Evolutionary conservation across 2,113 vertebrate genomes (phyloP), one percentile per base, ranked within the genome.

Genomic region (Gymnogyps californianus): DNA sequence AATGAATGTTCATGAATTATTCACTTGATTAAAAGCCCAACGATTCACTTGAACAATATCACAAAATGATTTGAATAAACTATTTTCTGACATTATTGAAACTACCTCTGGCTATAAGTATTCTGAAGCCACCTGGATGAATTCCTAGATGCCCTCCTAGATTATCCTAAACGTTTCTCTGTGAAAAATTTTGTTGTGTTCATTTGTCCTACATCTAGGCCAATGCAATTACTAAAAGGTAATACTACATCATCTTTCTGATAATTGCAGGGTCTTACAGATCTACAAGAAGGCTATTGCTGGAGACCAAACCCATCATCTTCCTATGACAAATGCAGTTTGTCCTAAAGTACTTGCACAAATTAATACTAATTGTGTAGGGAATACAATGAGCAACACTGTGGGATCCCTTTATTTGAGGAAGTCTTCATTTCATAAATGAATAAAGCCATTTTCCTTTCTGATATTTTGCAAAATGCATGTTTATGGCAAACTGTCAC

Each of bases 401-500:
- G 20, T 61, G 28, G 44, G 32, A 89, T 87, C 40, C 47, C 15
- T 80, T 69, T 67, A 67, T n/a, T 46, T 75, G 49, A 97, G n/a
- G 17, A 85, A 87, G n/a, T 44, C 36, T 91, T 81, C 5, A 77
- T 47, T 84, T 77, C n/a, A 36, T n/a, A 92, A 87, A 54, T 0
- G 2, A 89, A 93, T 46, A 70, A 80, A 80, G 21, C 6, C 44
- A 57, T 76, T 89, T 92, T 82, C 32, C 19, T 36, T 83, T 58
- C 78, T 62, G 42, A 19, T 91, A 87, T 79, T 94, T 90, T 91
- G 31, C 25, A 80, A 97, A 96, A 92, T 49, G 70, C 36, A 67
- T 91, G 84, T 94, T 93, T 97, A 83, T 96, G 66, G 38, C 46
- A 77, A 96, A 84, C 66, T 93, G 89, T 85, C 92, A 92, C 44